A percentile compares a stretch with the other conserved stretches of the same genome.
These are phyloP conservation scores for Knipowitschia caucasica DNA, from an alignment of 2,797 vertebrate species.

Conservation along the genomic window DNA sequence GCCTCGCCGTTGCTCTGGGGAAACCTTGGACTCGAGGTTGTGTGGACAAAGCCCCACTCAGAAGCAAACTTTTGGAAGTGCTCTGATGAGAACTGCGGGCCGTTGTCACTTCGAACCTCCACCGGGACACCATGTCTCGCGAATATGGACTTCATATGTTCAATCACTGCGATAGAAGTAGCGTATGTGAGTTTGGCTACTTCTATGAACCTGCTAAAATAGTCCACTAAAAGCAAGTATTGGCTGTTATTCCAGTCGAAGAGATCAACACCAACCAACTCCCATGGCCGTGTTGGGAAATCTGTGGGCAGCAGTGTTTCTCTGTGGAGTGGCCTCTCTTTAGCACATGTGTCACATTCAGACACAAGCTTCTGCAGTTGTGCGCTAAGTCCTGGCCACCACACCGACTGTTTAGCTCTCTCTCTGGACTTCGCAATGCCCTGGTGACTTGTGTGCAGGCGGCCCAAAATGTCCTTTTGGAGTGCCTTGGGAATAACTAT, in stretches of 20 bases:
- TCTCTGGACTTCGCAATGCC: not conserved
- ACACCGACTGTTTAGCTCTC: not conserved
- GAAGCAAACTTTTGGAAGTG: not conserved
- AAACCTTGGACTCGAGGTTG: not conserved
- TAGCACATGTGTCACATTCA: not conserved
- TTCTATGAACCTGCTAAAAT: too few relatives aligned
- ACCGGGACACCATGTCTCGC: not conserved
- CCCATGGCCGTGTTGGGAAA: too few relatives aligned
- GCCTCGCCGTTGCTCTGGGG: not conserved
- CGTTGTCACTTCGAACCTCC: not conserved
- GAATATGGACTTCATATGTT: constrained; percentile 12
- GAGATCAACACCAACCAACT: too few relatives aligned
- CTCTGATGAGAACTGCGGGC: too few relatives aligned
- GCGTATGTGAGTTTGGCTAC: constrained; percentile 11
- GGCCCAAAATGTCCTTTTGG: not conserved
- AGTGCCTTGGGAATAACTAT: not conserved
- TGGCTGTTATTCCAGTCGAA: too few relatives aligned
- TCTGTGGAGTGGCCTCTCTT: too few relatives aligned
- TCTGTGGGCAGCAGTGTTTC: too few relatives aligned
- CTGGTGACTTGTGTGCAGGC: not conserved
- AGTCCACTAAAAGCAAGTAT: too few relatives aligned
- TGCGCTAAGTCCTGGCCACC: not conserved
- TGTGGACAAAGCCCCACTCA: not conserved
- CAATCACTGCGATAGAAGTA: constrained; percentile 14
- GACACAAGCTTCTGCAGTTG: not conserved